These are phyloP conservation scores for Lacerta bilineata DNA, from an alignment of 2,797 vertebrate genomes.

Conservation along the genomic window DNA sequence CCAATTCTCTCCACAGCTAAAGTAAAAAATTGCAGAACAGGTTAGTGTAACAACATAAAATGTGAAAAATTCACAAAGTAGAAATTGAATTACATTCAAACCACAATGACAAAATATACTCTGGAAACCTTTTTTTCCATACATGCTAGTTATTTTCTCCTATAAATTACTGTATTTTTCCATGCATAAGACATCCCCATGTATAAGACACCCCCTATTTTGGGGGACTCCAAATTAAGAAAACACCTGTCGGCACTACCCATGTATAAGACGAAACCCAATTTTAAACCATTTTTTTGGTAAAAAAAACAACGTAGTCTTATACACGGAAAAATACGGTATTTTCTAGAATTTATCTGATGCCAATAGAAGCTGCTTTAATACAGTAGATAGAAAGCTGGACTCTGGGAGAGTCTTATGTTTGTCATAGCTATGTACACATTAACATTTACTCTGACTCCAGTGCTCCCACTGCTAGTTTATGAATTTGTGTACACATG, in stretches of 20 bases:
- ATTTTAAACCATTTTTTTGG: too few species aligned
- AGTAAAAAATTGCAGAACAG: conserved; percentile 27
- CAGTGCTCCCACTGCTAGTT: too few species aligned
- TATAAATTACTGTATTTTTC: not conserved
- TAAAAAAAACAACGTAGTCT: too few species aligned
- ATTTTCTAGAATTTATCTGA: not conserved
- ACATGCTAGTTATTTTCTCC: not conserved
- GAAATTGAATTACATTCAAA: conserved; percentile 11
- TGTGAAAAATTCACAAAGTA: not conserved
- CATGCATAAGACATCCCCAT: too few species aligned
- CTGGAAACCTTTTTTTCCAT: not conserved
- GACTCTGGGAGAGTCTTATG: not conserved
- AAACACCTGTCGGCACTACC: too few species aligned
- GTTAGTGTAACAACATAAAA: conserved; percentile 18
- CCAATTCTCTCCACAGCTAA: conserved; percentile 85
- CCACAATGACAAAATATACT: not conserved
- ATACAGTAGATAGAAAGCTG: not conserved
- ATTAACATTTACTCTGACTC: too few species aligned
- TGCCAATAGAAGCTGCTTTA: not conserved
- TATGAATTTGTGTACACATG: too few species aligned
- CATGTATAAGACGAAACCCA: too few species aligned
- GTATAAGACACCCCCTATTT: too few species aligned
- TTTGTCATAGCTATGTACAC: too few species aligned
- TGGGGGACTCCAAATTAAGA: too few species aligned
- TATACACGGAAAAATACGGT: too few species aligned